These are phyloP conservation scores for Dasyprocta punctata DNA, from an alignment of 2,113 vertebrate genomes.

Conservation along the genomic window DNA sequence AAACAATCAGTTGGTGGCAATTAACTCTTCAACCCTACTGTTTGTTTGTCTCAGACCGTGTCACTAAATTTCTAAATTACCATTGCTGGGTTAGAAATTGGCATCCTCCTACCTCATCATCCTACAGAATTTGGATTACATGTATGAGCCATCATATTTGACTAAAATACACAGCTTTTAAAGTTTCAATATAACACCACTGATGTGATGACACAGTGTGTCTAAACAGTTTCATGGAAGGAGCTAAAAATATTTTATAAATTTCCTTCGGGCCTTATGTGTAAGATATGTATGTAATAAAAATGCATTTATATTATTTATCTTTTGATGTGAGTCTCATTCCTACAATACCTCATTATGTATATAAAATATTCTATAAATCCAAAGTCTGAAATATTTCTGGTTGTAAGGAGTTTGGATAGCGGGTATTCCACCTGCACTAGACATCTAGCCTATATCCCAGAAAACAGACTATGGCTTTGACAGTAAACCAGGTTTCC, in stretches of 20 bases:
- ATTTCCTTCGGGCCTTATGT: neutral
- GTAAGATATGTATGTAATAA: neutral
- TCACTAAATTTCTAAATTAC: neutral
- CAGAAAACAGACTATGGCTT: neutral
- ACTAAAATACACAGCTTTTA: neutral
- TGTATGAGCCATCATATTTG: too few relatives aligned
- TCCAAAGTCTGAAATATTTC: neutral
- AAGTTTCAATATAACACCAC: neutral
- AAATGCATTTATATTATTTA: neutral
- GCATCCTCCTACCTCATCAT: neutral
- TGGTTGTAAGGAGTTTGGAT: neutral
- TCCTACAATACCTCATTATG: neutral
- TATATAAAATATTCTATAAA: neutral
- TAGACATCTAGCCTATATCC: accelerated
- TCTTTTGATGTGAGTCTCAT: neutral
- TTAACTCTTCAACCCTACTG: too few relatives aligned
- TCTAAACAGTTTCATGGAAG: neutral
- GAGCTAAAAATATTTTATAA: neutral
- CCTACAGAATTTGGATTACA: neutral
- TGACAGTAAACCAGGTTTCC: neutral
- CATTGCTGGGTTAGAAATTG: too few relatives aligned
- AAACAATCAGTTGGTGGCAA: too few relatives aligned
- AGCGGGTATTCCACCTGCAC: neutral
- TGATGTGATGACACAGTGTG: neutral
- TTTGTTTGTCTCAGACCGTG: neutral